These are phyloP conservation scores for Zaprionus ghesquierei DNA, from an alignment of 1,140 invertebrate species.

Conservation along the genomic window DNA sequence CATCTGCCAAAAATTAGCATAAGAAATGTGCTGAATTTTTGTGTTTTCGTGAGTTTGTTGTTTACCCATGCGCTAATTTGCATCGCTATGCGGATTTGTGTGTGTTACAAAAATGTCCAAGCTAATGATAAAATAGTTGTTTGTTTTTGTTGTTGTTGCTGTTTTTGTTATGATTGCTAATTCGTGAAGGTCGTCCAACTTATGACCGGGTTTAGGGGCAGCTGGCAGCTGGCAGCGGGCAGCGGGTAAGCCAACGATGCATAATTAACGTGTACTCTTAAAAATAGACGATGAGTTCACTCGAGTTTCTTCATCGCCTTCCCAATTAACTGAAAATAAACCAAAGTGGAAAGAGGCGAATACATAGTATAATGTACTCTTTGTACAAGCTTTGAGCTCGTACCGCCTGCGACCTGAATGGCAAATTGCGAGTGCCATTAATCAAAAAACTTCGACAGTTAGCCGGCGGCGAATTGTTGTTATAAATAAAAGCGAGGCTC, in stretches of 20 bases:
- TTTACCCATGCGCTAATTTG: slow-evolving; percentile 57
- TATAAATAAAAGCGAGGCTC: slow-evolving; percentile 43
- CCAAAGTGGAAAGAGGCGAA: slow-evolving; percentile 19
- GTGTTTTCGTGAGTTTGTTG: slow-evolving; percentile 3
- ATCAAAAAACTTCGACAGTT: slow-evolving; percentile 60
- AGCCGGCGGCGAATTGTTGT: slow-evolving; percentile 36
- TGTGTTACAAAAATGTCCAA: slow-evolving; percentile 61
- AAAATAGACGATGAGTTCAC: slow-evolving; percentile 79
- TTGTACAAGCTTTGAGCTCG: slow-evolving; percentile 21
- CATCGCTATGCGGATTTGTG: slow-evolving; percentile 79
- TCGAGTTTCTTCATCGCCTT: slow-evolving; percentile 27
- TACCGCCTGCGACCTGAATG: slow-evolving; percentile 41
- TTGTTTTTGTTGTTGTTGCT: slow-evolving; percentile 11
- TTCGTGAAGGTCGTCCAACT: slow-evolving; percentile 65
- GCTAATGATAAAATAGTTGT: slow-evolving; percentile 39
- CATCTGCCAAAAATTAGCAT: slow-evolving; percentile 75
- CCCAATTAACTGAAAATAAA: slow-evolving; percentile 8
- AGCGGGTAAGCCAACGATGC: slow-evolving; percentile 7
- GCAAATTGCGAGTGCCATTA: slow-evolving; percentile 59
- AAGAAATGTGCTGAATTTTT: slow-evolving; percentile 75
- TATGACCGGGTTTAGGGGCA: slow-evolving; percentile 38
- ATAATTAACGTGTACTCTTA: slow-evolving; percentile 55
- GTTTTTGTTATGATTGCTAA: slow-evolving; percentile 3
- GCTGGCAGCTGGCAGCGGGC: background rate
- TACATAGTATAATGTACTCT: slow-evolving; percentile 51